Base-by-base conservation (phyloP, 2,113 vertebrate species). In the Microtus ochrogaster region DNA sequence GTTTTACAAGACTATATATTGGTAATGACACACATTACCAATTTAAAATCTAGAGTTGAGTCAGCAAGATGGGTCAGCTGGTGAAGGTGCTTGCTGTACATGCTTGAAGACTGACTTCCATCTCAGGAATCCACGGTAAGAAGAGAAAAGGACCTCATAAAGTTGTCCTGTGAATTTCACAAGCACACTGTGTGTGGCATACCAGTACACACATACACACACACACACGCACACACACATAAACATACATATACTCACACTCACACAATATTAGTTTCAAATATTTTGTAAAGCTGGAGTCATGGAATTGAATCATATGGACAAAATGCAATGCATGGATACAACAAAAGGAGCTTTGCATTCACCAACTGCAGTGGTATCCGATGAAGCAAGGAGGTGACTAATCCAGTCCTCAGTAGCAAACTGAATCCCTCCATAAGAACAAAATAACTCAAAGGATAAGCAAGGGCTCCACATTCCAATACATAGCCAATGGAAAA, bases 251-350 rank as follows among this genome's bases (percentile, higher is more conserved):
- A 83, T 4, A 16, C 3, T 41, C 12, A 82, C 12, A 82, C 7
- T 63, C 22, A 14, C 21, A 63, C 13, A 83, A 65, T 21, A 65
- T 26, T 24, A 58, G 17, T 33, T 47, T 85, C 33, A 85, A 66
- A 33, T 85, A 33, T 33, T 66, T 66, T n/a, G 41, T 16, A 88
- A 66, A 73, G 5, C 7, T 72, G 47, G 44, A 41, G 0, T 76
- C 68, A 77, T 2, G 5, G 11, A 26, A 49, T 22, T 76, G 11
- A 94, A 36, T 70, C 39, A 36, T 19, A 9, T 39, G 2, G 5
- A 49, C 44, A 93, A 89, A 96, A 73, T 94, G 14, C 73, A 92
- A 77, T 89, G 4, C 61, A 49, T 21, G 63, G 72, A 33, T 7
- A n/a, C 16, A 93, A n/a, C 28, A 65, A 79, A 30, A 72, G 9